These are phyloP conservation scores for Blastobasis lacticolella DNA, from an alignment of 2,888 invertebrate genomes.

Conservation along the genomic window DNA sequence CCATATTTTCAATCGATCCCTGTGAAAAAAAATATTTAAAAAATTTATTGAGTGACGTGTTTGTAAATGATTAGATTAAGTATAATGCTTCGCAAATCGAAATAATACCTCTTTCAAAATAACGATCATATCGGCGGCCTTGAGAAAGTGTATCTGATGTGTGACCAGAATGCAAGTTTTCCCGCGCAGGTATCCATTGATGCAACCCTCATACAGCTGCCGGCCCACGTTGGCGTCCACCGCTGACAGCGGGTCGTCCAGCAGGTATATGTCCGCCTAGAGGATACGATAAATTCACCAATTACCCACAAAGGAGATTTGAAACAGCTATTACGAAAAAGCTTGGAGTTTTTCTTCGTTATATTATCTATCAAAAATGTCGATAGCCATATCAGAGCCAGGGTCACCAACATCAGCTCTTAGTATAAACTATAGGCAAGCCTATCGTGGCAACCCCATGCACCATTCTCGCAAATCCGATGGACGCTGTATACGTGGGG, in stretches of 20 bases:
- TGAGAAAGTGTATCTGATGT: conserved; percentile 89
- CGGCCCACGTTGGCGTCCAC: conserved; percentile 88
- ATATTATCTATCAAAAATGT: too few species aligned
- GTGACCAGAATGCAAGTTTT: conserved; percentile 88
- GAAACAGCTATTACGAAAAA: too few species aligned
- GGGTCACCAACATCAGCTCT: too few species aligned
- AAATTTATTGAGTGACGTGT: too few species aligned
- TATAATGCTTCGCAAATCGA: neutral
- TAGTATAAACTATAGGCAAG: too few species aligned
- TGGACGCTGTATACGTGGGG: too few species aligned
- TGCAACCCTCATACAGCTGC: conserved; percentile 85
- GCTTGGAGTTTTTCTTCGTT: too few species aligned
- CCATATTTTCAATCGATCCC: conserved; percentile 75
- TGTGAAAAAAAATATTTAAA: conserved; percentile 19
- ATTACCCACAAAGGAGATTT: too few species aligned
- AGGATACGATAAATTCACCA: conserved; percentile 6
- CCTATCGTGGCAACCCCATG: too few species aligned
- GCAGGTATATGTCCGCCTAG: conserved; percentile 84
- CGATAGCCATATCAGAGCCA: too few species aligned
- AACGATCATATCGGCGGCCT: conserved; percentile 78
- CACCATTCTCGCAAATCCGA: too few species aligned
- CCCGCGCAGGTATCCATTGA: conserved; percentile 77
- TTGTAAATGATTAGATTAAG: too few species aligned
- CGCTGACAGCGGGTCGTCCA: conserved; percentile 91
- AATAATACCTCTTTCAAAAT: conserved; percentile 67